These are phyloP conservation scores for Zaprionus davidi DNA, from an alignment of 1,140 invertebrate genomes.

Conservation along the genomic window DNA sequence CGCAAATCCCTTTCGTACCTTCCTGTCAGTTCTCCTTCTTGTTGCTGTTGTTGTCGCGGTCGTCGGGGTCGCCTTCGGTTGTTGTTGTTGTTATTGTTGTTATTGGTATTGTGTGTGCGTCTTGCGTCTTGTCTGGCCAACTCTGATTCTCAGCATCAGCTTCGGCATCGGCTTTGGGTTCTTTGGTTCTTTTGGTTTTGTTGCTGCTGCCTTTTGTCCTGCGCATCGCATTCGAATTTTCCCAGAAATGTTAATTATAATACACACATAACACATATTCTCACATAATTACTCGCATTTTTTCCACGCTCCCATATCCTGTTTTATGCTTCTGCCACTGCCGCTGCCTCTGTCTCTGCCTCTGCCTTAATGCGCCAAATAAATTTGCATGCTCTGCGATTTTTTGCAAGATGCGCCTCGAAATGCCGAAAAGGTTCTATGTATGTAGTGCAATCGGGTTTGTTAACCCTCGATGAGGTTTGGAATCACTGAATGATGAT, in stretches of 20 bases:
- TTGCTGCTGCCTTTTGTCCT: constrained; percentile 67
- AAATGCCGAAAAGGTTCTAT: constrained; percentile 42
- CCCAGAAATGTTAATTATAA: constrained; percentile 83
- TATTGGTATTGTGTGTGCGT: constrained; percentile 43
- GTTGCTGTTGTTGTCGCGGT: constrained; percentile 43
- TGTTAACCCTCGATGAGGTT: constrained; percentile 1
- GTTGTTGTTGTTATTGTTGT: constrained; percentile 20
- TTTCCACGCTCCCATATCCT: constrained; percentile 69
- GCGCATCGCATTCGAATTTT: constrained; percentile 80
- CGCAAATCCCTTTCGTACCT: constrained; percentile 72
- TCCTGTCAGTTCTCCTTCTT: constrained; percentile 40
- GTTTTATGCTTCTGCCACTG: constrained; percentile 54
- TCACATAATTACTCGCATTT: constrained; percentile 79
- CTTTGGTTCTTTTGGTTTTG: constrained; percentile 9
- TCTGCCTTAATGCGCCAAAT: constrained; percentile 71
- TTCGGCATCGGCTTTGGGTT: constrained; percentile 45
- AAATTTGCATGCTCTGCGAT: constrained; percentile 76
- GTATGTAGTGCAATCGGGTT: constrained; percentile 7
- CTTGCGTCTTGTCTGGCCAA: constrained; percentile 44
- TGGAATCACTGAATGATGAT: not conserved
- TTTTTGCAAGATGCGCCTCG: constrained; percentile 51
- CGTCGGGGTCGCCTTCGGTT: constrained; percentile 38
- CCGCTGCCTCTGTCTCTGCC: not conserved
- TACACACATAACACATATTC: constrained; percentile 69
- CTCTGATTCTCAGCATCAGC: constrained; percentile 37